phyloP scores from a whole-genome alignment of 1,140 invertebrate genomes.

The Conus betulinus region DNA sequence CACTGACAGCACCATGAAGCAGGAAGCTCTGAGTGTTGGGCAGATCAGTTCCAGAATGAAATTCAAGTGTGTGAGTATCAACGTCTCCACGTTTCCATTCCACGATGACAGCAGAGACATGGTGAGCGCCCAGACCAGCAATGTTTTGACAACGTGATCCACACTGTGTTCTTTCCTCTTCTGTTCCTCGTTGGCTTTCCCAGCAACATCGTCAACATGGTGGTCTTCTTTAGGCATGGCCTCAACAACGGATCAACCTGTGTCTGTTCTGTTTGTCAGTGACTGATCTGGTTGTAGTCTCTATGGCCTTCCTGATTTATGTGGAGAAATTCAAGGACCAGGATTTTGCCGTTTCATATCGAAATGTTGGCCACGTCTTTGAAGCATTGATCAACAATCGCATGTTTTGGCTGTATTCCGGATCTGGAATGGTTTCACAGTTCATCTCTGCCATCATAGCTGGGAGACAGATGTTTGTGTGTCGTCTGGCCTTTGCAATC shows the following conservation, averaged over 20 bases:
- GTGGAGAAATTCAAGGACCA: not conserved
- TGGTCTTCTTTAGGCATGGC: constrained; percentile 26
- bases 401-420: not conserved
- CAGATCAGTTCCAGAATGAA: not conserved
- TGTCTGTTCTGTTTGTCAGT: constrained; percentile 12
- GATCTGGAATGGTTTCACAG: not conserved
- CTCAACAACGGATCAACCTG: constrained; percentile 22
- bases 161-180: not conserved
- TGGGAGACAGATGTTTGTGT: constrained; percentile 24
- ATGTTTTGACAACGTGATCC: not conserved
- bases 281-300: not conserved
- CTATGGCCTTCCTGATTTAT: not conserved
- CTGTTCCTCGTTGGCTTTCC: constrained; percentile 29
- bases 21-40: not conserved
- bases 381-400: not conserved
- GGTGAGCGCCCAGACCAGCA: not conserved
- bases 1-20: not conserved
- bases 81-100: not conserved
- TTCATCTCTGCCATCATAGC: constrained; percentile 3
- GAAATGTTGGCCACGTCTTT: not conserved
- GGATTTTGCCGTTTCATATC: not conserved
- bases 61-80: not conserved
- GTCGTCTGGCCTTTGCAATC: constrained; percentile 10
- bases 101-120: not conserved
- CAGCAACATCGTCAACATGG: constrained; percentile 37